A percentile compares a stretch with the other conserved stretches of the same genome.
These are phyloP conservation scores for Saccopteryx leptura DNA, from an alignment of 2,113 vertebrate genomes.

Conservation along the genomic window DNA sequence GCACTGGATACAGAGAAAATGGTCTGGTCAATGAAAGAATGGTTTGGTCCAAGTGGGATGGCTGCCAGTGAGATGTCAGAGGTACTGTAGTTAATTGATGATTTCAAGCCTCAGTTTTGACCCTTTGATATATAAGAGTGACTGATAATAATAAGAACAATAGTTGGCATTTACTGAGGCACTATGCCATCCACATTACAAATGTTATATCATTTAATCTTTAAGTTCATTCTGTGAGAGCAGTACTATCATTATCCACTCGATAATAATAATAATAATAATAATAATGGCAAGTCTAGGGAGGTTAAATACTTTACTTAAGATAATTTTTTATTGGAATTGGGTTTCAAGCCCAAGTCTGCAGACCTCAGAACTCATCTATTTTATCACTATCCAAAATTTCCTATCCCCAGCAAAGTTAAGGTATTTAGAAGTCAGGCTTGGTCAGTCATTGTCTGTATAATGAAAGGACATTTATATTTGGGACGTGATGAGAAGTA, in stretches of 20 bases:
- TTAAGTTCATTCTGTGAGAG: not conserved
- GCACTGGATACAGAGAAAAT: not conserved
- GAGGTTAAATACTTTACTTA: not conserved
- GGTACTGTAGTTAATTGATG: not conserved
- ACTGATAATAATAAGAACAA: not conserved
- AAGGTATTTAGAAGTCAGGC: not conserved
- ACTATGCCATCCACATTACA: not conserved
- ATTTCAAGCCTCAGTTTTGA: not conserved
- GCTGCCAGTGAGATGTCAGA: not conserved
- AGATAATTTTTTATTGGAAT: constrained; percentile 18
- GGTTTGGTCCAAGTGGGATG: not conserved
- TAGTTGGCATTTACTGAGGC: not conserved
- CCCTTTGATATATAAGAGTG: not conserved
- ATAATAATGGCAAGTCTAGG: not conserved
- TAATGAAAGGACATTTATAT: not conserved
- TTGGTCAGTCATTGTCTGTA: not conserved
- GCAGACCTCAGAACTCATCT: not conserved
- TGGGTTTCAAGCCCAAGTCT: constrained; percentile 6
- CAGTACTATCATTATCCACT: not conserved
- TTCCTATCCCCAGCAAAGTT: not conserved
- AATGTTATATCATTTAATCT: not conserved
- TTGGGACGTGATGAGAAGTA: not conserved
- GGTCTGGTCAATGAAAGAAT: not conserved
- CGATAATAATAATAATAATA: no score
- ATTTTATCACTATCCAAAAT: not conserved